Evolutionary conservation across 2,797 vertebrate species (phyloP).

Genomic region (Sebastes hopkinsi): DNA sequence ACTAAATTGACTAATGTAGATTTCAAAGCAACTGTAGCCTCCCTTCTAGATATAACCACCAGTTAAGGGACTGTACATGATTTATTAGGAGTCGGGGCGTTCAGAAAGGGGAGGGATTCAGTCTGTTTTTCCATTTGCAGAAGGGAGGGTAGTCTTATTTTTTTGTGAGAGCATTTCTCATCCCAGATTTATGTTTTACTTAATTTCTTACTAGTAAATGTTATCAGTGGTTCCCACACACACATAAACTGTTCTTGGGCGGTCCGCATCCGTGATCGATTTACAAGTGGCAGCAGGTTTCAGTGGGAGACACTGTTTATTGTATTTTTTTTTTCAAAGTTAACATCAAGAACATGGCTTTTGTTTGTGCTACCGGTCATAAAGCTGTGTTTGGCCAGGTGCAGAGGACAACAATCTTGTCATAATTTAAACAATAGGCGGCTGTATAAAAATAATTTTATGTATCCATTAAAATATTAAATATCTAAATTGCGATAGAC

Average conservation of each 20-base stretch:
- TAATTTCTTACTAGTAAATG: not conserved
- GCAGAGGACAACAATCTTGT: not conserved
- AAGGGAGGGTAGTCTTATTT: not conserved
- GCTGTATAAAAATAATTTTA: not conserved
- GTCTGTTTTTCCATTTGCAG: accelerated
- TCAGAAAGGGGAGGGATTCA: not conserved
- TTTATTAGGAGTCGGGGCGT: accelerated
- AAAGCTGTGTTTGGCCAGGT: not conserved
- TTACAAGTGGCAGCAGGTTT: no score
- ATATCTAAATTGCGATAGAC: not conserved
- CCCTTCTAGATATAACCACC: not conserved
- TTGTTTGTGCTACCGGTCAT: not conserved
- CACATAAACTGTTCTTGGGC: no score
- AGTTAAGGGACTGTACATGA: not conserved
- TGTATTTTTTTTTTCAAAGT: not conserved
- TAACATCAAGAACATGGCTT: not conserved
- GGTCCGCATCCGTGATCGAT: no score
- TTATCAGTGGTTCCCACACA: no score
- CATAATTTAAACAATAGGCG: not conserved
- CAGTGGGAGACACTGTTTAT: no score
- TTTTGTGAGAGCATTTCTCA: not conserved
- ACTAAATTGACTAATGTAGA: not conserved
- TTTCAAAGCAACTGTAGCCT: not conserved
- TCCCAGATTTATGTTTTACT: not conserved
- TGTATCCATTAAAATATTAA: not conserved